Conservation (phyloP, 2,113 vertebrate species). For the Spea multiplicata region DNA sequence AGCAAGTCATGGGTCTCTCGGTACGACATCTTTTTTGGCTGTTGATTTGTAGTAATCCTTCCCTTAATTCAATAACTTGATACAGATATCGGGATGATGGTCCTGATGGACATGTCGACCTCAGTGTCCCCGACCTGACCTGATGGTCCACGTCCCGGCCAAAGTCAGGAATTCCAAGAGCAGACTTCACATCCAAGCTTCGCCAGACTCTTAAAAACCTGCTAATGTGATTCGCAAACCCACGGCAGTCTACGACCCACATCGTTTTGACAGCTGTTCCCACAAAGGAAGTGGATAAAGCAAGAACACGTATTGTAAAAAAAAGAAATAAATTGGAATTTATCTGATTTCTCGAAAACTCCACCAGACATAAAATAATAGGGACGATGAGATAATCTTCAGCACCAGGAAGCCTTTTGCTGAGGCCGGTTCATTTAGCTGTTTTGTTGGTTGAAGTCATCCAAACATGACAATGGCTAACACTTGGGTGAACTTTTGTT, state of each 20-base stretch:
- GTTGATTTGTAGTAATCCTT: too few relatives aligned
- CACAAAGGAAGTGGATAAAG: conserved; percentile 76
- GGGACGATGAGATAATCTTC: conserved; percentile 14
- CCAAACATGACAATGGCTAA: background rate
- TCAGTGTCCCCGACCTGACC: conserved; percentile 26
- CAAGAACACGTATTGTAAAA: conserved; percentile 58
- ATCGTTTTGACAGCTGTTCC: conserved; percentile 82
- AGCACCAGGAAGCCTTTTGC: background rate
- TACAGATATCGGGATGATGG: too few relatives aligned
- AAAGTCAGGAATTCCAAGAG: conserved; percentile 46
- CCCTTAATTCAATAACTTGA: too few relatives aligned
- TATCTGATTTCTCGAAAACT: conserved; percentile 26
- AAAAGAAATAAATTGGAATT: conserved; percentile 34
- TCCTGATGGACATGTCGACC: background rate
- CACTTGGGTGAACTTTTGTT: too few relatives aligned
- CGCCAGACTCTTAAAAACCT: conserved; percentile 60
- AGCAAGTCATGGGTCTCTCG: too few relatives aligned
- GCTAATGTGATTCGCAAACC: conserved; percentile 69
- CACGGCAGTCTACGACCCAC: conserved; percentile 65
- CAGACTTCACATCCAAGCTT: conserved; percentile 51
- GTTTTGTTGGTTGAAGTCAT: conserved; percentile 17
- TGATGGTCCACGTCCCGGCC: conserved; percentile 48
- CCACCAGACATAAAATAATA: conserved; percentile 30
- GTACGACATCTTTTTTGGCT: too few relatives aligned
- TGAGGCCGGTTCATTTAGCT: conserved; percentile 11